phyloP scores from a whole-genome alignment of 2,113 vertebrate genomes.

The Apaloderma vittatum region DNA sequence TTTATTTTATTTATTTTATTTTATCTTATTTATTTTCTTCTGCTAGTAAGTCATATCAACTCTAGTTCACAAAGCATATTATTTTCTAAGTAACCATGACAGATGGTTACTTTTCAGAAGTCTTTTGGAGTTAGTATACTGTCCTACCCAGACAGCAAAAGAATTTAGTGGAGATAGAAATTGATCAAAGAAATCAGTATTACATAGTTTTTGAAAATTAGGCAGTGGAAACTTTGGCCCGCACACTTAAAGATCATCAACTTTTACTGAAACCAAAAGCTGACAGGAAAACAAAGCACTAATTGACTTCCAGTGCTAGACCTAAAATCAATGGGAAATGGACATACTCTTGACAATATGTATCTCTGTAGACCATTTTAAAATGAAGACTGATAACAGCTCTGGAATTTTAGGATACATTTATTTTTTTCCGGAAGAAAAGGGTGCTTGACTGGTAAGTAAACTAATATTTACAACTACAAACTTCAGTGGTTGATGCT shows the following conservation, averaged over 20 bases:
- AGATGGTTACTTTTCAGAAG: not conserved
- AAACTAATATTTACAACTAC: not conserved
- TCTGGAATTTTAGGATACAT: not conserved
- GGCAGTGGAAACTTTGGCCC: not conserved
- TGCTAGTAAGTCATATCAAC: not conserved
- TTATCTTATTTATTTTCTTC: not conserved
- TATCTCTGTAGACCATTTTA: not conserved
- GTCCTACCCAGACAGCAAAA: not conserved
- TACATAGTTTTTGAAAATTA: not conserved
- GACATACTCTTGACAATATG: not conserved
- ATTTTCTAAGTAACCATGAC: not conserved
- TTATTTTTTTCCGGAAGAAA: not conserved
- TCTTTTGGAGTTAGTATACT: not conserved
- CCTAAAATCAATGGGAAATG: not conserved
- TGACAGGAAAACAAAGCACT: accelerated
- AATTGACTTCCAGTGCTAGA: not conserved
- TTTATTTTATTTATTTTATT: not conserved
- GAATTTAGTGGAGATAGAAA: not conserved
- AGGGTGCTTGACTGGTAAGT: not conserved
- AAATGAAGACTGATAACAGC: not conserved
- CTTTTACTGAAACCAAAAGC: not conserved
- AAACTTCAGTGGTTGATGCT: not conserved
- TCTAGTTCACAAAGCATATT: not conserved
- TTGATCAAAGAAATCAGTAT: not conserved
- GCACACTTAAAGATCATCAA: not conserved